Percentiles rank a stretch among this genome's conserved stretches.
Conservation (phyloP, 2,113 vertebrate genomes). For the Pangasianodon gigas region DNA sequence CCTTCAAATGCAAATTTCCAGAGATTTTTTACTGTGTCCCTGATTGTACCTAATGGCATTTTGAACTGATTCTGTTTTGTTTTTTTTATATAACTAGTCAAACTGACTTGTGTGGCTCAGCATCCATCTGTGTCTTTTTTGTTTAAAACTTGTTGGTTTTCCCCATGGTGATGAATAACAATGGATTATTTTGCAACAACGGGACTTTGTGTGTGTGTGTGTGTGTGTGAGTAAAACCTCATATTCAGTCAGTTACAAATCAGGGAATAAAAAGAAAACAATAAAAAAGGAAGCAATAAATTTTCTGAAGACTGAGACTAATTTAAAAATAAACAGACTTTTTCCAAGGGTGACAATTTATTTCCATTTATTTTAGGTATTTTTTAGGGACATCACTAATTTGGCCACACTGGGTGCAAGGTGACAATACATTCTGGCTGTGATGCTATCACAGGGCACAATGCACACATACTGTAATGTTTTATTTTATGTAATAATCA, state of each 20-base stretch:
- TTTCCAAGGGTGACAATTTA: neutral
- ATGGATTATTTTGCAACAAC: constrained; percentile 4
- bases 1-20: neutral
- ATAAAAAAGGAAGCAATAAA: neutral
- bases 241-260: neutral
- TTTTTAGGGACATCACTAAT: neutral
- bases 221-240: neutral
- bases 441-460: neutral
- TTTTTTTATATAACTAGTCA: neutral
- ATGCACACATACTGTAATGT: neutral
- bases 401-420: neutral
- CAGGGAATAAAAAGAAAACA: neutral
- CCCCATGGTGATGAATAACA: neutral
- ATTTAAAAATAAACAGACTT: neutral
- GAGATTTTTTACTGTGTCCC: neutral
- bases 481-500: neutral
- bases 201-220: neutral
- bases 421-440: neutral
- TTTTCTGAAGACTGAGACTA: neutral
- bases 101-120: neutral
- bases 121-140: neutral
- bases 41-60: neutral
- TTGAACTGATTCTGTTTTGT: neutral
- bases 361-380: neutral
- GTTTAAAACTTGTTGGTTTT: neutral